phyloP scores from a whole-genome alignment of 2,888 invertebrate genomes.

The Andricus quercusramuli region DNA sequence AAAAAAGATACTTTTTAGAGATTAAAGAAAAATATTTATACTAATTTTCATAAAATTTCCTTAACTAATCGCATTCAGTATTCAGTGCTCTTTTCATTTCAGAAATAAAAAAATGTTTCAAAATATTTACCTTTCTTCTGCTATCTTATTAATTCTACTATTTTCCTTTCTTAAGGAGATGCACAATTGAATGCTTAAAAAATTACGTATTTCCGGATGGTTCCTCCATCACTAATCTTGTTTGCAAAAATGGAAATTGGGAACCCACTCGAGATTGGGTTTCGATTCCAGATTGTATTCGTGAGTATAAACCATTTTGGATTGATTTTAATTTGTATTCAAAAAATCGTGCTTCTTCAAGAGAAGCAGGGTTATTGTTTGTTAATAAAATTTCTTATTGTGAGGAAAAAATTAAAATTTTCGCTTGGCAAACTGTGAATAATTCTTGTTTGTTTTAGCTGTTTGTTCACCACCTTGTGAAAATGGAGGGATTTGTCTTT shows the following conservation, averaged over 20 bases:
- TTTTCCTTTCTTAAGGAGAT: slow-evolving; percentile 79
- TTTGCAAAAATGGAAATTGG: slow-evolving; percentile 87
- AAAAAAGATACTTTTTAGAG: too few species aligned
- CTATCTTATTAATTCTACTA: background rate
- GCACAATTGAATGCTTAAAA: slow-evolving; percentile 84
- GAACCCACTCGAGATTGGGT: slow-evolving; percentile 83
- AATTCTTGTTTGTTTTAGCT: slow-evolving; percentile 75
- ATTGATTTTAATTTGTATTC: background rate
- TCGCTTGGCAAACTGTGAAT: too few species aligned
- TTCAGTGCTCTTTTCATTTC: too few species aligned
- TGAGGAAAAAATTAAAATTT: too few species aligned
- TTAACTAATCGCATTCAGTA: too few species aligned
- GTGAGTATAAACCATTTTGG: slow-evolving; percentile 77
- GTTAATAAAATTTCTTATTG: too few species aligned
- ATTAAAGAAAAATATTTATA: too few species aligned
- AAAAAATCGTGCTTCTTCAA: slow-evolving; percentile 40
- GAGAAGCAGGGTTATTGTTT: too few species aligned
- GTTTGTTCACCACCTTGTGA: slow-evolving; percentile 86
- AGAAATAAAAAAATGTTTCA: too few species aligned
- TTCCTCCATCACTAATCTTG: slow-evolving; percentile 84
- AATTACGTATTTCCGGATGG: slow-evolving; percentile 87
- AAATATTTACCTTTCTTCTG: too few species aligned
- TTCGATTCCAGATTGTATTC: slow-evolving; percentile 85
- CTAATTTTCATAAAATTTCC: too few species aligned
- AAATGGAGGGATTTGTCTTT: slow-evolving; percentile 90